Evolutionary conservation across 92 coral and sea anemone genomes (phyloP).

Genomic region (Porites cylindrica): DNA sequence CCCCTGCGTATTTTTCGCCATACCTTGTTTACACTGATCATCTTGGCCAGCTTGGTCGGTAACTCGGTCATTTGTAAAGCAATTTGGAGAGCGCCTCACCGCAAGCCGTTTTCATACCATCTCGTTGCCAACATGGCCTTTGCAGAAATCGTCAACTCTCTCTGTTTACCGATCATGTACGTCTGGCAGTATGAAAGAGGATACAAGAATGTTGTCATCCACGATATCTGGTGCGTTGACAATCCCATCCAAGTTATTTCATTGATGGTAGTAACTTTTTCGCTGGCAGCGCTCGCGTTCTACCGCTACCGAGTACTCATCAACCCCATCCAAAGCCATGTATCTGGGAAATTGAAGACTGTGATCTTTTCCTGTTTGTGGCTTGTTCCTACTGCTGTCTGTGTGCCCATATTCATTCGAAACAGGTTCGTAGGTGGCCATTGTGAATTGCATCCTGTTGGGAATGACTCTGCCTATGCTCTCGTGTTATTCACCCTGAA

Average conservation of each 20-base stretch:
- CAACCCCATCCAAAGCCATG: conserved; percentile 4
- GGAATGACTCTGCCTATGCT: background rate
- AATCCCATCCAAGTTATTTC: conserved; percentile 54
- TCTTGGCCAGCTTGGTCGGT: conserved; percentile 56
- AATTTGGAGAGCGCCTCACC: conserved; percentile 23
- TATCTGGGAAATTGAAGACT: conserved; percentile 23
- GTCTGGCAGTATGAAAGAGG: background rate
- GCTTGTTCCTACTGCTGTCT: conserved; percentile 38
- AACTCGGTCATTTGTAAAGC: conserved; percentile 62
- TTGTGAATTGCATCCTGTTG: background rate
- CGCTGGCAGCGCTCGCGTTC: conserved; percentile 60
- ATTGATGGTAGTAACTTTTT: conserved; percentile 50
- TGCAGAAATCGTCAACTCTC: conserved; percentile 58
- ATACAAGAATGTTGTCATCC: conserved; percentile 5
- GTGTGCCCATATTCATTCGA: conserved; percentile 43
- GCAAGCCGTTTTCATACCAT: conserved; percentile 67
- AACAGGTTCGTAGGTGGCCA: conserved; percentile 22
- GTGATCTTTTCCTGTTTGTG: conserved; percentile 41
- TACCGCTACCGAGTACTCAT: conserved; percentile 51
- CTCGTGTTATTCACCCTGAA: conserved; percentile 42
- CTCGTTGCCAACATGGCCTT: conserved; percentile 68
- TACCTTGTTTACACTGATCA: conserved; percentile 37
- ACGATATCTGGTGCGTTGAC: conserved; percentile 39
- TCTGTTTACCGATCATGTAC: conserved; percentile 49
- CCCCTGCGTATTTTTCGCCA: conserved; percentile 42